Evolutionary conservation across 2,888 invertebrate species (phyloP).

Genomic region (Tortrix viridana): DNA sequence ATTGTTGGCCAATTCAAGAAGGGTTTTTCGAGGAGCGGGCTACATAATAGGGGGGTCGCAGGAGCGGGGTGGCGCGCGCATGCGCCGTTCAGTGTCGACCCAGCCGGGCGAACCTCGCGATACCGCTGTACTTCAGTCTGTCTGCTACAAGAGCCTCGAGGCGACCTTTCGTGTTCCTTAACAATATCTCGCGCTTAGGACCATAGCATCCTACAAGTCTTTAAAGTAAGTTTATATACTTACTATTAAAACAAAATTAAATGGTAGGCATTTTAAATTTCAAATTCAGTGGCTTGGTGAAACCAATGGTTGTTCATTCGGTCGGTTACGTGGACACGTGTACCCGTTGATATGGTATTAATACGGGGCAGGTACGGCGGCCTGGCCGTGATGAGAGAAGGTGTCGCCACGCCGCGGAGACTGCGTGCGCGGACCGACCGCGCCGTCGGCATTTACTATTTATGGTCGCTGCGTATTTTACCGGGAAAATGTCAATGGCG

Average conservation of each 20-base stretch:
- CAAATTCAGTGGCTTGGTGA: background rate
- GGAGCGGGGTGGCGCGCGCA: conserved; percentile 73
- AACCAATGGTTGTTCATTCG: background rate
- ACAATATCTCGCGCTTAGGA: conserved; percentile 55
- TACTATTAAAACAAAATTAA: conserved; percentile 13
- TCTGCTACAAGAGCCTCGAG: conserved; percentile 61
- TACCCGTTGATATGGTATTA: conserved; percentile 29
- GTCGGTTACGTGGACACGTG: conserved; percentile 22
- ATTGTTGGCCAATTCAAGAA: conserved; percentile 55
- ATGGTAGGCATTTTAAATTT: background rate
- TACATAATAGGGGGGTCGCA: conserved; percentile 54
- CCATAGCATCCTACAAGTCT: conserved; percentile 73
- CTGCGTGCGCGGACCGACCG: background rate
- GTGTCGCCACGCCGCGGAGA: conserved; percentile 40
- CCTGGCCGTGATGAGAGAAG: conserved; percentile 31
- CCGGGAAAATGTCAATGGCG: conserved; percentile 62
- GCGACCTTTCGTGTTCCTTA: conserved; percentile 49
- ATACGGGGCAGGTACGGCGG: conserved; percentile 34
- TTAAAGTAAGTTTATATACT: conserved; percentile 65
- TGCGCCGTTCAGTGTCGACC: conserved; percentile 69
- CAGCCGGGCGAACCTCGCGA: conserved; percentile 61
- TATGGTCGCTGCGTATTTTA: conserved; percentile 43
- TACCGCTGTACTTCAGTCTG: conserved; percentile 53
- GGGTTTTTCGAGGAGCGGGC: conserved; percentile 54
- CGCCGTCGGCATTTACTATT: too few relatives aligned